Evolutionary conservation across 92 coral and sea anemone genomes (phyloP), one percentile per base, ranked within the genome.

Genomic region (Porites evermanni): DNA sequence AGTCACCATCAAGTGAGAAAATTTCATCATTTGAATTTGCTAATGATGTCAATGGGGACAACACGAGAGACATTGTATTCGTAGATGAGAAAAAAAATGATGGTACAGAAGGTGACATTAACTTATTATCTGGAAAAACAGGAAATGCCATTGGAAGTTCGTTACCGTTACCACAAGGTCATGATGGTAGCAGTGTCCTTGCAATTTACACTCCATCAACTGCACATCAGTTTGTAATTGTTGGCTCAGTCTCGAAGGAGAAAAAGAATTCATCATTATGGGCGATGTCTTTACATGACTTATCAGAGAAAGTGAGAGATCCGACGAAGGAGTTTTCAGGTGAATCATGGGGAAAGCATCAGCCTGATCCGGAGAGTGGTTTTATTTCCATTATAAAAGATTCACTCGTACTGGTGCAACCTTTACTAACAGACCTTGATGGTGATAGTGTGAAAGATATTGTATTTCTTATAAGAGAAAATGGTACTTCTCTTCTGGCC

Each of bases 361-460:
- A 17, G 14, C 96, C 98, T 8, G 83, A 93, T 38, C 65, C 82
- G 0, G 58, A 10, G 16, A 87, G 88, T 20, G 96, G 98, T 32
- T 95, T 95, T 79, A 93, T 93, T 44, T 52, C 77, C 67, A 71
- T 95, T 32, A 70, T 88, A 13, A 54, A 66, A 12, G 84, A 87
- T 26, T 73, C 70, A 14, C 67, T 93, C 7, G 47, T 91, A 59
- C 64, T 83, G 66, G 77, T 77, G 20, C 72, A 79, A 73, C 98
- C 95, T 9, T 47, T 90, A 53, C 81, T 95, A 24, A 87, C 78
- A 2, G 96, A 95, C 51, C 73, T 95, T 68, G 91, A 93, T 86
- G 71, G 77, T 14, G 96, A 95, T 80, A 90, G 90, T 0, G 83
- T 91, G 58, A 83, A 77, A 67, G 98, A 95, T 73, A 59, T 95